Evolutionary conservation across 2,888 invertebrate genomes (phyloP), one percentile per base, ranked within the genome.

Genomic region (Stenolophus ochropezus): DNA sequence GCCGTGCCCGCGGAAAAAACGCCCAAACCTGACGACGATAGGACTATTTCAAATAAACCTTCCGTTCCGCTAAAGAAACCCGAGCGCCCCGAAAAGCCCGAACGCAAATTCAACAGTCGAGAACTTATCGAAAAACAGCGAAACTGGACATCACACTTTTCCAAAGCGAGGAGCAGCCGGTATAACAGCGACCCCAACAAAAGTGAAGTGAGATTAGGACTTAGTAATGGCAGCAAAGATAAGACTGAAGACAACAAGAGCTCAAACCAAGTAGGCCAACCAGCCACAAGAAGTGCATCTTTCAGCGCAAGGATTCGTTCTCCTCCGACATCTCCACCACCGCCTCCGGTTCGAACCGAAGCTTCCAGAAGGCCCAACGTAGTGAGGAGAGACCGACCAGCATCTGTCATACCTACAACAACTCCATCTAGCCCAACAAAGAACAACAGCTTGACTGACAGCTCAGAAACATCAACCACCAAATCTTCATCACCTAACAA

Each of bases 81-180:
- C 2, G 92, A 92, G 75, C 95, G 95, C 88, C 96, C 96, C 0
- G 96, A 96, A 86, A 96, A 96, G 88, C 95, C 96, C 1, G 96
- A 96, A 87, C 91, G 96, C 80, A 94, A 95, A 86, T 94, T 96
- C 86, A 94, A 93, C 86, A 96, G 95, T 83, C 94, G 96, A 85
- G 96, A 97, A 88, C 90, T 96, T 79, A 97, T 97, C 85, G 96
- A 96, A 89, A 96, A 96, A 86, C 97, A 96, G 87, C 94, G 94
- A 87, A 97, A 97, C 90, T 97, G 96, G 97, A 96, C 96, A 27
- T 95, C 96, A 83, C 96, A 96, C 89, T 97, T 96, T 88, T 94
- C 95, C 82, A 96, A 96, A 90, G 92, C 94, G 74, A 93, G 94
- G 84, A 91, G 93, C 65, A 90, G 90, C 84, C 90, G 93, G 81